phyloP scores from a whole-genome alignment of 2,888 invertebrate genomes.

The Trissoscelio sp. region DNA sequence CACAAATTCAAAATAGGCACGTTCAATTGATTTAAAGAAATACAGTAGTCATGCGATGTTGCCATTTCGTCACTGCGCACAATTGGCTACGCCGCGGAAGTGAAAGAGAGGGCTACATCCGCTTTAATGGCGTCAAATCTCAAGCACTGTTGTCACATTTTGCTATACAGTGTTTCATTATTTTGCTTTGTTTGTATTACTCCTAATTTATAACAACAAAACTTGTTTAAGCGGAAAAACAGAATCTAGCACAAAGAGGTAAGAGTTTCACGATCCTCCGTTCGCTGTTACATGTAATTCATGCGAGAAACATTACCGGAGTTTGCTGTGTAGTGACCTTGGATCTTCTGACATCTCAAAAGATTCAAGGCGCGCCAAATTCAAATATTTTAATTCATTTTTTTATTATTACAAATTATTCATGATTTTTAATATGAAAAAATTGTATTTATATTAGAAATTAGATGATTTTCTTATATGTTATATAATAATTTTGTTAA shows the following conservation, averaged over 20 bases:
- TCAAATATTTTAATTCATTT: constrained; percentile 67
- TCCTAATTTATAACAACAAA: constrained; percentile 66
- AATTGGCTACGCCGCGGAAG: constrained; percentile 52
- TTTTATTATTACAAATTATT: not conserved
- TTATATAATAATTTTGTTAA: too few relatives aligned
- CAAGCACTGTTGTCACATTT: constrained; percentile 83
- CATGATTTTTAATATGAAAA: not conserved
- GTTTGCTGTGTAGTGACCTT: constrained; percentile 81
- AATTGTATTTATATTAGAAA: not conserved
- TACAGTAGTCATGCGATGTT: too few relatives aligned
- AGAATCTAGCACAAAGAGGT: constrained; percentile 60
- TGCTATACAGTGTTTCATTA: constrained; percentile 83
- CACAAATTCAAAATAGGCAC: too few relatives aligned
- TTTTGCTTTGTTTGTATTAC: constrained; percentile 81
- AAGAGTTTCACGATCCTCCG: constrained; percentile 53
- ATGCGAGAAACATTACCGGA: constrained; percentile 72
- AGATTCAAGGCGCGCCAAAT: constrained; percentile 73
- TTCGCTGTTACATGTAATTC: constrained; percentile 63
- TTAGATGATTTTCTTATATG: too few relatives aligned
- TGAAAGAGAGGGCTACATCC: constrained; percentile 73
- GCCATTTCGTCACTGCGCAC: too few relatives aligned
- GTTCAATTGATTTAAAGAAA: too few relatives aligned
- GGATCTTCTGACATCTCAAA: constrained; percentile 78
- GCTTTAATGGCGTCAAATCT: constrained; percentile 81
- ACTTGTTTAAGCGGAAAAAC: constrained; percentile 38